Evolutionary conservation across 1,140 invertebrate genomes (phyloP), one percentile per base, ranked within the genome.

Genomic region (Sitobion miscanthi): DNA sequence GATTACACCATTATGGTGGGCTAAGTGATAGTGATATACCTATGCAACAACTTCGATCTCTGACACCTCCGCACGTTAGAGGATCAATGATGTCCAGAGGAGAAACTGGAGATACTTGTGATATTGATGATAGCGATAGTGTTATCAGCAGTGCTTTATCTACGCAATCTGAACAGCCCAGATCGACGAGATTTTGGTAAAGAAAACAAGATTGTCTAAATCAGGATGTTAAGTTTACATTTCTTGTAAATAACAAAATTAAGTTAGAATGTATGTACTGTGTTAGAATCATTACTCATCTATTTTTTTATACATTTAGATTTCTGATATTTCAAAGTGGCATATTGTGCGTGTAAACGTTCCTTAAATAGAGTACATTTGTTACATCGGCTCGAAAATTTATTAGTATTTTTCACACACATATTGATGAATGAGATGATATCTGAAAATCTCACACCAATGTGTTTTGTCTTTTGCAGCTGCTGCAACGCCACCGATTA

Each of bases 121-220:
- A 98, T 95, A 97, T 98, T 96, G 98, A 98, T 95, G 98, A 97
- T 94, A 97, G 98, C 93, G 97, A 96, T 86, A 98, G 97, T 87
- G 97, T 98, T 93, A 98, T 97, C 86, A 98, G 98, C 95, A 98
- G 98, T 96, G 97, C 98, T 94, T 98, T 98, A 95, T 98, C 98
- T 94, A 98, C 98, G 93, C 98, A 98, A 95, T 98, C 98, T 94
- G 98, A 98, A 96, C 96, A 98, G 94, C 97, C 97, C 30, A 96
- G 97, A 94, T 97, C 97, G 92, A 97, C 97, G 82, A 96, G 96
- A 94, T 93, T 93, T 86, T 93, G 91, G 91, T 93, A 93, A 93
- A 25, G 6, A 92, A 38, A 30, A 45, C 3, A 17, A 69, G 6
- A 45, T 45, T 30, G 25, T 45, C 62, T 45, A 20, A 42, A 45